Conservation (phyloP, 1,140 invertebrate species). For the Drosophila takahashii region DNA sequence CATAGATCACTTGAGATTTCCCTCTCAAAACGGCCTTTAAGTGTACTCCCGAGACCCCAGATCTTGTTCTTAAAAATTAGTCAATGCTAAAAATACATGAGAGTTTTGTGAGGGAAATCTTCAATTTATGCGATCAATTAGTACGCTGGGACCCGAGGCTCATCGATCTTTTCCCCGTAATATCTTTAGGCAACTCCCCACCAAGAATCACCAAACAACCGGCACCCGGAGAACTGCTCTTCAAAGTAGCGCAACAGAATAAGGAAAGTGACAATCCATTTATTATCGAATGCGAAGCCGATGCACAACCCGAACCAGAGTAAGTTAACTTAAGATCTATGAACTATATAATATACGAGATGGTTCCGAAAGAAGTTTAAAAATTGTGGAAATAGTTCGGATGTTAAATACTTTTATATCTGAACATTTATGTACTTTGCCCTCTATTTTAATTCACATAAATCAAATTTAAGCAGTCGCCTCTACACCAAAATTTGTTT, state of each 20-base stretch:
- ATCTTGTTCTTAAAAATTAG: constrained; percentile 25
- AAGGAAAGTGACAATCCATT: constrained; percentile 97
- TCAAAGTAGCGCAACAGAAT: constrained; percentile 92
- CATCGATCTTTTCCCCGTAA: constrained; percentile 8
- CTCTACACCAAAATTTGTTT: constrained; percentile 15
- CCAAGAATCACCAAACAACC: constrained; percentile 96
- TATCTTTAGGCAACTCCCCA: constrained; percentile 90
- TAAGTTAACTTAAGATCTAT: constrained; percentile 85
- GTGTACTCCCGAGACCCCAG: constrained; percentile 3
- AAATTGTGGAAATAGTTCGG: neutral
- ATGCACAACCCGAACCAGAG: constrained; percentile 95
- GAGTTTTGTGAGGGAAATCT: neutral
- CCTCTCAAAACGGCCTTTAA: neutral
- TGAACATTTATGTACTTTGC: constrained; percentile 1
- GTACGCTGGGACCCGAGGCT: constrained; percentile 20
- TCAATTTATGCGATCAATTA: constrained; percentile 76
- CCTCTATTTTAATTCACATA: constrained; percentile 49
- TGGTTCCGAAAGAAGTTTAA: too few relatives aligned
- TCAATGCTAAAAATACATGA: constrained; percentile 47
- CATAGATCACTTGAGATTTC: constrained; percentile 34
- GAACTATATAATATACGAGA: neutral
- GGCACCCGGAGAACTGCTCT: constrained; percentile 94
- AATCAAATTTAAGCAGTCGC: constrained; percentile 65
- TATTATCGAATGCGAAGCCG: constrained; percentile 97
- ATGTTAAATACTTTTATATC: neutral